Evolutionary conservation across 2,888 invertebrate genomes (phyloP).

Genomic region (Cecidostiba fungosa): DNA sequence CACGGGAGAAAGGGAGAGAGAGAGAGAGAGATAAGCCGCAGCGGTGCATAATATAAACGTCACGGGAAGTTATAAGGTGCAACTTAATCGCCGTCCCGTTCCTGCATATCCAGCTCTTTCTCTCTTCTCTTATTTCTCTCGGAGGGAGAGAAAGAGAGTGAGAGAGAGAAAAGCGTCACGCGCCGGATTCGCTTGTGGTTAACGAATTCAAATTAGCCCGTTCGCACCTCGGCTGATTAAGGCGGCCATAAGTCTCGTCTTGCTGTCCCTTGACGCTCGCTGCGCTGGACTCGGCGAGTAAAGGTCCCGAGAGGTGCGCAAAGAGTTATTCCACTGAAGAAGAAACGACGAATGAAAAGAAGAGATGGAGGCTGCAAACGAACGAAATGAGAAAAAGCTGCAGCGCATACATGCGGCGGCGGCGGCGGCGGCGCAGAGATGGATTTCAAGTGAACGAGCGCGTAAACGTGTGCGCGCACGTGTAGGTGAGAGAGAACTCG

Average conservation of each 20-base stretch:
- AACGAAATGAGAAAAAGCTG: constrained; percentile 51
- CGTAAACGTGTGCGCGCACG: constrained; percentile 18
- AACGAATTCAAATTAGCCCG: constrained; percentile 76
- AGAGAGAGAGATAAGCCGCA: neutral
- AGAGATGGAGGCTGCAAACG: constrained; percentile 23
- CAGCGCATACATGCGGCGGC: no score
- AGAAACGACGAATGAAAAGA: constrained; percentile 61
- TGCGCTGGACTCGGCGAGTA: neutral
- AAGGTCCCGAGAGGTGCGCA: constrained; percentile 9
- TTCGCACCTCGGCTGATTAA: constrained; percentile 78
- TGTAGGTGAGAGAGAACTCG: constrained; percentile 26
- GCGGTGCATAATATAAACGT: constrained; percentile 48
- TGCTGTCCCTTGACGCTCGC: constrained; percentile 49
- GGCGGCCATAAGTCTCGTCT: constrained; percentile 70
- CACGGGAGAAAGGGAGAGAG: neutral
- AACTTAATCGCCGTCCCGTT: constrained; percentile 45
- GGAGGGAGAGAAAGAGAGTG: neutral
- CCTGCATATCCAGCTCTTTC: neutral
- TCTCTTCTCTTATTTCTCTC: constrained; percentile 6
- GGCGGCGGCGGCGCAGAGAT: no score
- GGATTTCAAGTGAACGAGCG: constrained; percentile 60
- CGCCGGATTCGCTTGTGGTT: constrained; percentile 60
- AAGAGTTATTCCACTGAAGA: constrained; percentile 50
- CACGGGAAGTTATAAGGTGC: constrained; percentile 37
- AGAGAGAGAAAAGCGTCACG: constrained; percentile 33